Evolutionary conservation across 2,797 vertebrate genomes (phyloP), one percentile per base, ranked within the genome.

Genomic region (Mormyrops attenuatus): DNA sequence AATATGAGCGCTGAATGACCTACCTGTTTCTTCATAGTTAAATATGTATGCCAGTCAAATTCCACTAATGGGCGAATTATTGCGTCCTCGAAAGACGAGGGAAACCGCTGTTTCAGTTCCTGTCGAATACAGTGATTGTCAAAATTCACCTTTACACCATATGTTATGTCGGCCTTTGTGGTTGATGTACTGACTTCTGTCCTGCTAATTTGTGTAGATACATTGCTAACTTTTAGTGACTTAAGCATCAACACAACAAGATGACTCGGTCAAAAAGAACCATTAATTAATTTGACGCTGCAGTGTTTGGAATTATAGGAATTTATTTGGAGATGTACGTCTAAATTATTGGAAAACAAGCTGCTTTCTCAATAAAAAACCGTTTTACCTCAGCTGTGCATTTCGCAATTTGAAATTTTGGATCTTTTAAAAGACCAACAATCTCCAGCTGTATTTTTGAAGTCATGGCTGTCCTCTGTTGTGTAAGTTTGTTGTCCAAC

Each of bases 11-110:
- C 20, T 63, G 3, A 22, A 17, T 20, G 47, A 89, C 90, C 57
- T 90, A 96, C 96, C 93, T 30, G 92, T 93, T 94, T 96, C 90
- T 93, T 95, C 57, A 92, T 91, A 1, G 34, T 90, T 49, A 96
- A 80, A 91, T 94, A 96, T 0, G 77, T 26, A 55, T 94, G 84
- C 96, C 96, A 97, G 44, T 95, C 95, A 88, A 92, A 93, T 92
- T 97, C 96, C 11, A 96, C 85, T 5, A 96, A 88, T 8, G 95
- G 94, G 5, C 69, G 57, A 90, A 96, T 90, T 80, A 90, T 86
- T 38, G 94, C 94, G 30, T 95, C 91, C 88, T 92, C 69, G 91
- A 97, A 96, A 3, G 69, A 90, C 0, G 87, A 55, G 0, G 95
- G 93, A 91, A 95, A 96, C 88, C 91, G 93, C 30, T 91, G 90